Base-by-base conservation (phyloP, 2,888 invertebrate species). In the Stenchaetothrips biformis region DNA sequence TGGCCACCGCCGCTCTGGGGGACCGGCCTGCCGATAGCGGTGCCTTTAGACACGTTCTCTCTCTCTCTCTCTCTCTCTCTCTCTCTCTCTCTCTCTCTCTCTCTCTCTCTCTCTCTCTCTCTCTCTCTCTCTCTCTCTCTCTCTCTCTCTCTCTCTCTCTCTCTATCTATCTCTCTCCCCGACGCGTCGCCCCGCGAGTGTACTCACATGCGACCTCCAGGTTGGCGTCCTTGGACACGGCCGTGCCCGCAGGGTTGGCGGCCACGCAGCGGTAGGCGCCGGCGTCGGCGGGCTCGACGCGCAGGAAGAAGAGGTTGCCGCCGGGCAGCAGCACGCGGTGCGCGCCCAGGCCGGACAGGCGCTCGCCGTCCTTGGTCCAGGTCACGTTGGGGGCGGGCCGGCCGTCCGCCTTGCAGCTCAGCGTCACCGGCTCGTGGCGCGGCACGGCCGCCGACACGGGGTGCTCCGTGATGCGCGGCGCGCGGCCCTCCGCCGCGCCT, bases 271-370 rank as follows among this genome's bases (percentile, higher is more conserved):
- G 67, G 67, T 74, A 74, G 21, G 25, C 67, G 67, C 67, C 67
- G 21, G 67, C 25, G 67, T 74, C 67, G 21, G 7, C 25, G 21
- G n/a, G 21, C 67, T 21, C 25, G n/a, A 79, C 47, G 59, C 25
- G 9, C n/a, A 53, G 48, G 53, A 49, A 79, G 48, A 49, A 49
- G 48, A 53, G 48, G 47, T 62, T 18, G 9, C 67, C 67, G 9
- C 67, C 67, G 67, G n/a, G 37, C n/a, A 21, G 49, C 37, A 37
- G 48, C 21, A 93, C 92, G 90, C 79, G 93, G 94, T 83, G 91
- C 91, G 11, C 13, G 47, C 6, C 9, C n/a, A 7, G n/a, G 78
- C 49, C n/a, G 9, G 78, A 7, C 47, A 78, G 78, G 21, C 11
- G 48, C n/a, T 49, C 48, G n/a, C 49, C 49, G 67, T 74, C 67